Base-by-base conservation (phyloP, 2,113 vertebrate species). In the Sylvilagus bachmani region DNA sequence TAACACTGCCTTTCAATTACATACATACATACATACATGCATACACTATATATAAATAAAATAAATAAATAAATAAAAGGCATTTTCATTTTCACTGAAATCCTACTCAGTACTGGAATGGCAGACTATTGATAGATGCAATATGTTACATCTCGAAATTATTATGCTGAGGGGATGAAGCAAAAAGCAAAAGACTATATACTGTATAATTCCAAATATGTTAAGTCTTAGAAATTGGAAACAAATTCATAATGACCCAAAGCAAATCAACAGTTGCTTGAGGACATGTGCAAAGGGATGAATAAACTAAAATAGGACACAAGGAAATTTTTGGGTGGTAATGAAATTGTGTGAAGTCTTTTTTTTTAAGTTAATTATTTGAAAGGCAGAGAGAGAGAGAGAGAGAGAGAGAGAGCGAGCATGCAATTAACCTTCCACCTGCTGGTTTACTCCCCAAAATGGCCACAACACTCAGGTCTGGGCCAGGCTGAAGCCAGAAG, bases 21-120 rank as follows among this genome's bases (percentile, higher is more conserved):
- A 44, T 44, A 44, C 55, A 58, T 58, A 58, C 36, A 81, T 10
- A 86, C 6, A 87, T 22, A 78, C 3, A n/a, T 25, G 51, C 44
- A 44, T 44, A 58, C 0, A 82, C 9, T 62, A 53, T 67, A n/a
- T 44, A 16, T 91, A 91, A 95, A 79, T 94, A 16, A 95, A 93
- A 58, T 73, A 55, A 88, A 55, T 74, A 17, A 13, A 62, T 55
- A 66, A 85, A 92, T 31, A 84, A 86, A 92, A 95, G 24, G 27
- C 74, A 22, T 38, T 38, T 29, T 78, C 44, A 49, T 62, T 85
- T 27, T 58, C 22, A 90, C 49, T 70, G 70, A 96, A 78, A 74
- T 71, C 86, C 70, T 75, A 85, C 9, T 89, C 29, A 89, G 33
- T 49, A 73, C 31, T 6, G 70, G 61, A 85, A 88, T 78, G 36